Evolutionary conservation across 1,140 invertebrate species (phyloP).

Genomic region (Littorina saxatilis): DNA sequence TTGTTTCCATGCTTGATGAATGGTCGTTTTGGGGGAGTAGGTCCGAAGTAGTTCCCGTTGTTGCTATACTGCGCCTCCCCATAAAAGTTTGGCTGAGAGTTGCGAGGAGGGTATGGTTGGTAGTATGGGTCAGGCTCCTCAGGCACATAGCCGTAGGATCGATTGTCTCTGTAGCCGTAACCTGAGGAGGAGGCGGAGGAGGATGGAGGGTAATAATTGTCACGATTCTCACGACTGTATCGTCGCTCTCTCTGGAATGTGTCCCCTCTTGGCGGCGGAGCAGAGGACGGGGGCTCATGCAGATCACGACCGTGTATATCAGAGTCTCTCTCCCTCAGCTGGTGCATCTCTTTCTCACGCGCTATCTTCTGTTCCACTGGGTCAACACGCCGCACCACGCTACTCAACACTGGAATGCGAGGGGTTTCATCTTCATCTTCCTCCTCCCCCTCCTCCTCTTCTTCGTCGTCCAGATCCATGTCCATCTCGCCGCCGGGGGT

Average conservation of each 20-base stretch:
- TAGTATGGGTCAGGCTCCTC: neutral
- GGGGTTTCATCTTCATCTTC: constrained; percentile 21
- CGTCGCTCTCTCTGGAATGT: neutral
- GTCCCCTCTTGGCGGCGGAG: neutral
- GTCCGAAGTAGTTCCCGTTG: constrained; percentile 39
- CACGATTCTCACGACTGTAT: constrained; percentile 10
- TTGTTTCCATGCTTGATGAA: constrained; percentile 29
- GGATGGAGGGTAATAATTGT: neutral
- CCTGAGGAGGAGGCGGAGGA: neutral
- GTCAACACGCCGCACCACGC: constrained; percentile 34
- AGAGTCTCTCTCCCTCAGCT: constrained; percentile 6
- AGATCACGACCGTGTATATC: neutral
- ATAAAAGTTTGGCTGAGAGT: constrained; percentile 20
- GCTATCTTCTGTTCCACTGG: neutral
- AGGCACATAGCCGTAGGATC: constrained; percentile 16
- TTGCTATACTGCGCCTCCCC: neutral
- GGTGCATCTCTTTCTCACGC: constrained; percentile 20
- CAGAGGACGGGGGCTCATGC: neutral
- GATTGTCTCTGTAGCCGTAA: neutral
- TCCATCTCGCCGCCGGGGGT: constrained; percentile 40
- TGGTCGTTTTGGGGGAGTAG: constrained; percentile 41
- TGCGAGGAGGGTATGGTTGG: constrained; percentile 22
- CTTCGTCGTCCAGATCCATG: constrained; percentile 47
- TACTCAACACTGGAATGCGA: constrained; percentile 35
- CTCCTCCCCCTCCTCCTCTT: constrained; percentile 33